Evolutionary conservation across 2,113 vertebrate species (phyloP).

Genomic region (Stigmatopora argus): DNA sequence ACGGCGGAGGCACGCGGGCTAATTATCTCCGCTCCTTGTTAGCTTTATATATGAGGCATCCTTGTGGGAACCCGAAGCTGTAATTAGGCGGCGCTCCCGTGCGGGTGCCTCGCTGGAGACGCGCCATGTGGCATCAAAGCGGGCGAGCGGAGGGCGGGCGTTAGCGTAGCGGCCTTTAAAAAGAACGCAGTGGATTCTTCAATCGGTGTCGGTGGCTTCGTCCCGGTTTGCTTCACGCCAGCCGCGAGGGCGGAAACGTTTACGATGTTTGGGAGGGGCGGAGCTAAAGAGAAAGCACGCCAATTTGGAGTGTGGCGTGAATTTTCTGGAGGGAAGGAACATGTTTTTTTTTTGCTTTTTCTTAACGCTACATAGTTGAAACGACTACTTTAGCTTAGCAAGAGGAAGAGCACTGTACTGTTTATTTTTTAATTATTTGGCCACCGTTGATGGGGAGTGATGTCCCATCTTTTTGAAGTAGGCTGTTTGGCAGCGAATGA

Average conservation of each 20-base stretch:
- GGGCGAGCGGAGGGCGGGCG: constrained; percentile 30
- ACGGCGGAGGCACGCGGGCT: constrained; percentile 28
- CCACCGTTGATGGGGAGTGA: too few relatives aligned
- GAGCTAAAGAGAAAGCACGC: constrained; percentile 24
- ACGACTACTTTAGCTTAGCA: too few relatives aligned
- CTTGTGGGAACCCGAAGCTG: constrained; percentile 39
- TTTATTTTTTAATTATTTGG: too few relatives aligned
- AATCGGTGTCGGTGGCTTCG: constrained; percentile 41
- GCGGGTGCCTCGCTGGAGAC: constrained; percentile 32
- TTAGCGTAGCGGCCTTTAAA: too few relatives aligned
- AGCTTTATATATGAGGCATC: constrained; percentile 47
- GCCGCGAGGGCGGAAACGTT: background rate
- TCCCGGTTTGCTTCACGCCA: constrained; percentile 26
- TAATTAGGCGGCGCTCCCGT: constrained; percentile 53
- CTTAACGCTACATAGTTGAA: too few relatives aligned
- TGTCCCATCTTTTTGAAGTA: too few relatives aligned
- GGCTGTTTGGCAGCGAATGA: too few relatives aligned
- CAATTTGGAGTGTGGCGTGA: too few relatives aligned
- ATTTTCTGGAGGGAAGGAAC: too few relatives aligned
- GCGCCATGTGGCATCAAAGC: constrained; percentile 58
- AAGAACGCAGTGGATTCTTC: constrained; percentile 10
- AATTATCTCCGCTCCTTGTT: constrained; percentile 41
- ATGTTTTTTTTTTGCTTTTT: too few relatives aligned
- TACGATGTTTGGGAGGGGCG: background rate
- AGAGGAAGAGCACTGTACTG: too few relatives aligned